These are phyloP conservation scores for Orchestes rusci DNA, from an alignment of 2,888 invertebrate genomes.

Conservation along the genomic window DNA sequence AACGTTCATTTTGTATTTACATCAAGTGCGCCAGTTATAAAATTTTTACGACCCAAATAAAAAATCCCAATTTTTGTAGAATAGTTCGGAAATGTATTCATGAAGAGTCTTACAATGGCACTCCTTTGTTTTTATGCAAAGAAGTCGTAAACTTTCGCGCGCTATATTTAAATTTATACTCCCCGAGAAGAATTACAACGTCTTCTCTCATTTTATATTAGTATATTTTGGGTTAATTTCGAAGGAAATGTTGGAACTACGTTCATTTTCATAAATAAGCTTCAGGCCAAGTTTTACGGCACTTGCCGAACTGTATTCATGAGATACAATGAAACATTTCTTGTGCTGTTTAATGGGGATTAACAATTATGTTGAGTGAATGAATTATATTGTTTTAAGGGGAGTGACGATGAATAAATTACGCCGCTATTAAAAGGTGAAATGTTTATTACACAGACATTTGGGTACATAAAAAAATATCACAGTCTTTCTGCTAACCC, in stretches of 20 bases:
- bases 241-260: slow-evolving; percentile 31
- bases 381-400: too few relatives aligned
- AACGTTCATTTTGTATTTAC: too few relatives aligned
- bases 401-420: too few relatives aligned
- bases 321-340: slow-evolving; percentile 16
- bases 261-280: slow-evolving; percentile 31
- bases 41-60: slow-evolving; percentile 24
- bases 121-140: slow-evolving; percentile 30
- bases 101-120: slow-evolving; percentile 15
- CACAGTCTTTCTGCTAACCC: too few relatives aligned
- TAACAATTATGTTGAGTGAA: too few relatives aligned
- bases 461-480: too few relatives aligned
- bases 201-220: slow-evolving; percentile 28
- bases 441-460: too few relatives aligned
- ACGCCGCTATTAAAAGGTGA: too few relatives aligned
- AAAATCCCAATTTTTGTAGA: slow-evolving; percentile 21
- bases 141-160: slow-evolving; percentile 29
- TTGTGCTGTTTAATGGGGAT: slow-evolving; percentile 9
- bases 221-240: slow-evolving; percentile 32
- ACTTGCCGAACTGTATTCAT: slow-evolving; percentile 12
- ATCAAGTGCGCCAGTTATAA: too few relatives aligned
- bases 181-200: slow-evolving; percentile 27
- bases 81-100: slow-evolving; percentile 25
- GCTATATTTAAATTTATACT: slow-evolving; percentile 29
- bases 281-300: slow-evolving; percentile 18